These are phyloP conservation scores for Tigriopus japonicus DNA, from an alignment of 1,140 invertebrate genomes.

Conservation along the genomic window DNA sequence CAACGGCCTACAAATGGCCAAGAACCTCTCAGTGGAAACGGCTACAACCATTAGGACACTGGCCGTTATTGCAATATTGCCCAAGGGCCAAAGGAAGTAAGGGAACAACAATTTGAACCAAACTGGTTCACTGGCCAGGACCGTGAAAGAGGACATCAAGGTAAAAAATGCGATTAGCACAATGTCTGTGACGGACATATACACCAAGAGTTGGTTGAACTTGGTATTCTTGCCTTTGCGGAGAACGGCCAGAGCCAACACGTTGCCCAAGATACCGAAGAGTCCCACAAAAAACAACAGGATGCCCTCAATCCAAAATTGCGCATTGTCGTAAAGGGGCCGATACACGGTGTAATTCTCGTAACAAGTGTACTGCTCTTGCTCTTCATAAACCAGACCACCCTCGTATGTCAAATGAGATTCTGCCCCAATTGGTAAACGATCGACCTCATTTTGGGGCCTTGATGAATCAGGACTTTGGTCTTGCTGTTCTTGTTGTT, in stretches of 20 bases:
- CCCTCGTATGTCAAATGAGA: neutral
- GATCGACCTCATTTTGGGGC: neutral
- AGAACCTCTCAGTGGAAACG: slow-evolving; percentile 7
- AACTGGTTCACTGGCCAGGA: neutral
- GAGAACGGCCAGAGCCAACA: neutral
- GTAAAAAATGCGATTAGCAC: slow-evolving; percentile 3
- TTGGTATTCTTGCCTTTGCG: slow-evolving; percentile 1
- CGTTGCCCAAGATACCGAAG: slow-evolving; percentile 3
- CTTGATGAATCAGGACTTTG: neutral
- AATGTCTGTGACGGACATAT: neutral
- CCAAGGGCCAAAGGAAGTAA: slow-evolving; percentile 9
- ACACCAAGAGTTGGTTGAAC: slow-evolving; percentile 4
- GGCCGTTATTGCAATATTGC: slow-evolving; percentile 3
- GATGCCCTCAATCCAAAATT: slow-evolving; percentile 13
- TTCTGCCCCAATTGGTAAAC: neutral
- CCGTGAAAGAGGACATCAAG: neutral
- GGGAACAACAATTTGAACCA: slow-evolving; percentile 10
- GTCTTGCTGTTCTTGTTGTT: neutral
- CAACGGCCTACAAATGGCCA: slow-evolving; percentile 9
- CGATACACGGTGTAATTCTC: slow-evolving; percentile 7
- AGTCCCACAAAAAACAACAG: neutral
- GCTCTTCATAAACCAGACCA: too few relatives aligned
- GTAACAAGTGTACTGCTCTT: slow-evolving; percentile 2
- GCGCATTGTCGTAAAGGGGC: neutral
- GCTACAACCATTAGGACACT: slow-evolving; percentile 8